Percentiles rank a stretch among this genome's conserved stretches.
Conservation (phyloP, 2,113 vertebrate species). For the Anolis sagrei region DNA sequence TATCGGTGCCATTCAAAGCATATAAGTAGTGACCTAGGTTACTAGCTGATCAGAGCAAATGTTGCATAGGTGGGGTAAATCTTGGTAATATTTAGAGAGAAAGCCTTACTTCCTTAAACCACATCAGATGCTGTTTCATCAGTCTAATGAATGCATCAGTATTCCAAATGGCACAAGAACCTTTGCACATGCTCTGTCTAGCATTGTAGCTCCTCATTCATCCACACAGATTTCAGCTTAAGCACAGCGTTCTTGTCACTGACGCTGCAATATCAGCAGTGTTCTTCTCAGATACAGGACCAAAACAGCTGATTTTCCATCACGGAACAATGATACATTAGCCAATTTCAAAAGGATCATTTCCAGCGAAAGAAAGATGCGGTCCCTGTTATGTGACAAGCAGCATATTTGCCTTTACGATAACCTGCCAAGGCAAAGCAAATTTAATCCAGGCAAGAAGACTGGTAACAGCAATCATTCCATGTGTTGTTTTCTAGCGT, state of each 20-base stretch:
- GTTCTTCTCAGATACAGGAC: constrained; percentile 40
- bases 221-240: constrained; percentile 64
- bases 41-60: background rate
- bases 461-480: constrained; percentile 37
- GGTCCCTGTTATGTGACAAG: constrained; percentile 1
- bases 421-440: constrained; percentile 57
- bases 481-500: constrained; percentile 37
- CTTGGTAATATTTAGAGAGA: constrained; percentile 21
- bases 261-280: constrained; percentile 53
- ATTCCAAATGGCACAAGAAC: constrained; percentile 56
- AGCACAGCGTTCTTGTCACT: constrained; percentile 49
- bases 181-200: constrained; percentile 83
- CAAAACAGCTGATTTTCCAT: background rate
- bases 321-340: background rate
- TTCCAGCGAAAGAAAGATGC: constrained; percentile 35
- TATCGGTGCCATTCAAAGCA: no score
- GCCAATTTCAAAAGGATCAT: constrained; percentile 24
- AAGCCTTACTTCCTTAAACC: background rate
- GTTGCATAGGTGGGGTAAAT: rapidly evolving
- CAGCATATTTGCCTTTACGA: constrained; percentile 47
- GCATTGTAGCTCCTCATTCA: constrained; percentile 65
- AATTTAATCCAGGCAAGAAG: constrained; percentile 49
- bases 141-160: constrained; percentile 35
- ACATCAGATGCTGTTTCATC: constrained; percentile 23
- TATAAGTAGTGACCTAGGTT: background rate